Conservation (phyloP, 2,888 invertebrate species). For the Thereva nobilitata region DNA sequence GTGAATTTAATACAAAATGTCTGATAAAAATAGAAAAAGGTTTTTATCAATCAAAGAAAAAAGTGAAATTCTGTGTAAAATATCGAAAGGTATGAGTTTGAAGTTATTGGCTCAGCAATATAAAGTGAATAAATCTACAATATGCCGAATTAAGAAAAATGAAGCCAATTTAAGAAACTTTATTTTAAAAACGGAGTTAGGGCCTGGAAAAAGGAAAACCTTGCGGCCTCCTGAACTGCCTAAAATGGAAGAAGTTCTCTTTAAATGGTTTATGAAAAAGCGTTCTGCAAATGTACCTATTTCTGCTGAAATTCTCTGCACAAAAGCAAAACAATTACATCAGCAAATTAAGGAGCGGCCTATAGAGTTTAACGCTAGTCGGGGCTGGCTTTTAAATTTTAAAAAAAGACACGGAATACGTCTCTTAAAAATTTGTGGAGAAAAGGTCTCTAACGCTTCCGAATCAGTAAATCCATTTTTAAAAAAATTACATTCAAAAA, state of each 20-base stretch:
- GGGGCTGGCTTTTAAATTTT: too few species aligned
- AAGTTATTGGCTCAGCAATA: neutral
- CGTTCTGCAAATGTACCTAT: slow-evolving; percentile 1
- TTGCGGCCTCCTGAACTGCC: neutral
- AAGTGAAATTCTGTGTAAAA: neutral
- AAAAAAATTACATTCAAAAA: too few species aligned
- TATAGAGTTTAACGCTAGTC: too few species aligned
- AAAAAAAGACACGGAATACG: too few species aligned
- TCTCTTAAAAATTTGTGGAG: too few species aligned
- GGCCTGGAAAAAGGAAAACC: neutral
- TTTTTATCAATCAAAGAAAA: neutral
- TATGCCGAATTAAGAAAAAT: slow-evolving; percentile 2
- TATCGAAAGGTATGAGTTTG: neutral
- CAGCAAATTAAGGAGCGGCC: too few species aligned
- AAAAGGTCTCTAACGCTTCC: too few species aligned
- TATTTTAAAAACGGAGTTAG: slow-evolving; percentile 1
- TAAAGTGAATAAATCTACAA: slow-evolving; percentile 1
- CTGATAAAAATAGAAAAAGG: too few species aligned
- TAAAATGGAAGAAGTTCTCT: slow-evolving; percentile 3
- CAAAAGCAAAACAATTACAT: neutral
- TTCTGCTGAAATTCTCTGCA: slow-evolving; percentile 3
- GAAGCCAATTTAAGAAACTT: slow-evolving; percentile 2
- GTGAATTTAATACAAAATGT: too few species aligned
- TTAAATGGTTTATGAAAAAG: slow-evolving; percentile 3
- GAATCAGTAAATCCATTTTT: too few species aligned